Conservation (phyloP, 2,113 vertebrate genomes). For the Amphiprion percula region DNA sequence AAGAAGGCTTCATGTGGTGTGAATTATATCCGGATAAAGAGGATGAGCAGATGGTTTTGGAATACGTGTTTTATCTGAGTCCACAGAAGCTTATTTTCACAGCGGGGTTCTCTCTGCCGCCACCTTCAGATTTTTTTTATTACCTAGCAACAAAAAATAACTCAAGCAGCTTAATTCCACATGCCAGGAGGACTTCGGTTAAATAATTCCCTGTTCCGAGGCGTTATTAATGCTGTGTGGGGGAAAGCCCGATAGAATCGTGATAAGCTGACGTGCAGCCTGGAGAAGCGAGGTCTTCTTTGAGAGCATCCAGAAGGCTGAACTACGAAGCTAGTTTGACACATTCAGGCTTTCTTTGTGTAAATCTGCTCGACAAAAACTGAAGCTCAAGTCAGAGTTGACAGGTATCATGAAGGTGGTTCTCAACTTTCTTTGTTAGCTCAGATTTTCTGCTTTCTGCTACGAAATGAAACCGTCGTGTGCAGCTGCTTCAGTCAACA, state of each 20-base stretch:
- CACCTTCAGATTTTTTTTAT: constrained; percentile 52
- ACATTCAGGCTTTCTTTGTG: too few species aligned
- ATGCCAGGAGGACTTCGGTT: constrained; percentile 52
- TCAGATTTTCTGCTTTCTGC: too few species aligned
- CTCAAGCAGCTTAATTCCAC: constrained; percentile 53
- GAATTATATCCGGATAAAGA: constrained; percentile 24
- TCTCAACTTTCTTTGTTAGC: too few species aligned
- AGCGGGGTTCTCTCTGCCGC: constrained; percentile 16
- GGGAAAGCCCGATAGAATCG: constrained; percentile 51
- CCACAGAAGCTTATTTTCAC: constrained; percentile 37
- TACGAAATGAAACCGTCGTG: too few species aligned
- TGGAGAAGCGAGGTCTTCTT: constrained; percentile 1
- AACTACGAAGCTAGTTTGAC: too few species aligned
- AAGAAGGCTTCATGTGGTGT: constrained; percentile 12
- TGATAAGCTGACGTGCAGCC: constrained; percentile 61
- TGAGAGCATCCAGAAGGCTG: neutral
- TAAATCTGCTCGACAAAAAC: too few species aligned
- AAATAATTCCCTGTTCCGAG: constrained; percentile 40
- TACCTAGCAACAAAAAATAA: constrained; percentile 48
- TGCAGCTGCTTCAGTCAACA: too few species aligned
- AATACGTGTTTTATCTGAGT: constrained; percentile 21
- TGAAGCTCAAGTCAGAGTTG: too few species aligned
- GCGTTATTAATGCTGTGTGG: constrained; percentile 63
- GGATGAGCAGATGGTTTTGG: constrained; percentile 29
- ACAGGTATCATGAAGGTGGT: too few species aligned